A percentile compares a stretch with the other conserved stretches of the same genome.
phyloP scores from a whole-genome alignment of 2,113 vertebrate genomes.

The Aix galericulata region DNA sequence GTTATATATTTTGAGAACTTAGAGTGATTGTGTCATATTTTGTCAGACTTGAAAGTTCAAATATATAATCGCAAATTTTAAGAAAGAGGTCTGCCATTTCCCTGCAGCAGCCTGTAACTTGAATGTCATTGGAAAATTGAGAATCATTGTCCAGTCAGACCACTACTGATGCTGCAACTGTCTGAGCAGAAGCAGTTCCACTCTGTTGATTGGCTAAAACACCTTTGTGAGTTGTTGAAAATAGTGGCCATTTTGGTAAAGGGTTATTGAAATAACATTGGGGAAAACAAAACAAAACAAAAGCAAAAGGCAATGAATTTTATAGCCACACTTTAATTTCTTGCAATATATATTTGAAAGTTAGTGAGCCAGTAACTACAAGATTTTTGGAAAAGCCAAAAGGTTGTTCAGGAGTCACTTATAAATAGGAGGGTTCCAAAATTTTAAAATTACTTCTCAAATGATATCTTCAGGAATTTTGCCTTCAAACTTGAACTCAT shows the following conservation, averaged over 20 bases:
- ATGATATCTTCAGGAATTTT: not conserved
- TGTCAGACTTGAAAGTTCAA: constrained; percentile 13
- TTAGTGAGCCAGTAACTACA: not conserved
- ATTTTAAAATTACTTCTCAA: not conserved
- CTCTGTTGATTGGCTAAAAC: not conserved
- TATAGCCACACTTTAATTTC: not conserved
- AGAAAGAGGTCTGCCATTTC: not conserved
- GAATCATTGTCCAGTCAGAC: not conserved
- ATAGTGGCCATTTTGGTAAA: not conserved
- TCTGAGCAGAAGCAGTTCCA: not conserved
- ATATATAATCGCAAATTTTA: constrained; percentile 4
- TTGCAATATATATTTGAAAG: not conserved
- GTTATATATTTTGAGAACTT: constrained; percentile 9
- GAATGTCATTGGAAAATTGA: not conserved
- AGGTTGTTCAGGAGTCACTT: not conserved
- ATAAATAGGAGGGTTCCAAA: not conserved
- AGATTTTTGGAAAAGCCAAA: not conserved
- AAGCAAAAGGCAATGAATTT: not conserved
- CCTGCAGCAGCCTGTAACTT: not conserved
- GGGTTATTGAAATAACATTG: not conserved
- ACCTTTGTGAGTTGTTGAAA: not conserved
- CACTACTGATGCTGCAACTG: not conserved
- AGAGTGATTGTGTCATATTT: constrained; percentile 1
- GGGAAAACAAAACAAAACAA: not conserved
- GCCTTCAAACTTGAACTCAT: not conserved